Conservation (phyloP, 1,140 invertebrate species). For the Ridgeia piscesae region DNA sequence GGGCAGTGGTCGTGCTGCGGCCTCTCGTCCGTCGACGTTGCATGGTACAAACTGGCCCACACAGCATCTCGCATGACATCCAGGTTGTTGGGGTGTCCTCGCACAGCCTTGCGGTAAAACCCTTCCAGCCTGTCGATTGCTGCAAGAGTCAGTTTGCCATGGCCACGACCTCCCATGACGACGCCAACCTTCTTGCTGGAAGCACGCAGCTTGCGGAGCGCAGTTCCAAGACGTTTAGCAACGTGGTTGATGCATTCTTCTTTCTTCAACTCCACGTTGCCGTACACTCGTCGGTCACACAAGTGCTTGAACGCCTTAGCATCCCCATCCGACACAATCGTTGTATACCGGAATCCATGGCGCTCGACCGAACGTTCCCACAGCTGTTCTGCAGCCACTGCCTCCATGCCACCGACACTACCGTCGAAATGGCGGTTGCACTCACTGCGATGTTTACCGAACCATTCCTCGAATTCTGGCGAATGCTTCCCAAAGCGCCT, state of each 20-base stretch:
- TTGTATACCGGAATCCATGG: neutral
- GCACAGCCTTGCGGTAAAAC: too few relatives aligned
- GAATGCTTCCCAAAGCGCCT: too few relatives aligned
- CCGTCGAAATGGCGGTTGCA: too few relatives aligned
- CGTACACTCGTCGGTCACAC: neutral
- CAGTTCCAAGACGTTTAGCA: neutral
- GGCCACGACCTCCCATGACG: neutral
- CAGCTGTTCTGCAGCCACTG: neutral
- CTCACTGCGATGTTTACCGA: too few relatives aligned
- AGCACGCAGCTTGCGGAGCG: neutral
- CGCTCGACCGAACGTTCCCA: neutral
- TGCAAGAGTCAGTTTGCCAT: neutral
- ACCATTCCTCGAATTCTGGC: too few relatives aligned
- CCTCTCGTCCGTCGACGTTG: neutral
- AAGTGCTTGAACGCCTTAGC: neutral
- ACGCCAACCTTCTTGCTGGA: neutral
- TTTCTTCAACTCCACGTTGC: slow-evolving; percentile 7
- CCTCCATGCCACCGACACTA: neutral
- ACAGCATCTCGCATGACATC: slow-evolving; percentile 5
- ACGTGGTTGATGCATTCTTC: slow-evolving; percentile 11
- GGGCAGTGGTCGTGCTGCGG: too few relatives aligned
- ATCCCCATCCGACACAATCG: neutral
- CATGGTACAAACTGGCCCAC: neutral
- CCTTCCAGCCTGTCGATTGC: too few relatives aligned
- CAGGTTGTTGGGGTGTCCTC: neutral